phyloP scores from a whole-genome alignment of 2,797 vertebrate species.

The Cetoscarus ocellatus region DNA sequence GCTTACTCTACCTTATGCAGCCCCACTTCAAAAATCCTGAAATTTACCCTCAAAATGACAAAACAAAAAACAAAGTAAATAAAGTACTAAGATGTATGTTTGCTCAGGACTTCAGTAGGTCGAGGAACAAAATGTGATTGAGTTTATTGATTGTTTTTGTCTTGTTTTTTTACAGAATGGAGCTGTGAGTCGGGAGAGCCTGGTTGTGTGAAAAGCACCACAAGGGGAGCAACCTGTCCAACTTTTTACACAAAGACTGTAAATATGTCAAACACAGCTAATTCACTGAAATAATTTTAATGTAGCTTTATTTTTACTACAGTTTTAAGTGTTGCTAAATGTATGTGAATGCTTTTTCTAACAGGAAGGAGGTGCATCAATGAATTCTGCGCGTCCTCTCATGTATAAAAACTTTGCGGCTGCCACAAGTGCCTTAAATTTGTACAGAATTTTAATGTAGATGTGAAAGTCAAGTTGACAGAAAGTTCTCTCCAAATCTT shows the following conservation, averaged over 20 bases:
- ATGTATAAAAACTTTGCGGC: conserved; percentile 69
- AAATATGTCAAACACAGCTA: conserved; percentile 50
- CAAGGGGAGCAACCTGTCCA: not conserved
- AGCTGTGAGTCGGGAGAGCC: conserved; percentile 92
- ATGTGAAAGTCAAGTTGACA: conserved; percentile 27
- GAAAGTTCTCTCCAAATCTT: conserved; percentile 14
- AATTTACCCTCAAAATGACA: too few relatives aligned
- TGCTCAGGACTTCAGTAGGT: too few relatives aligned
- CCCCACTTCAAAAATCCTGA: too few relatives aligned
- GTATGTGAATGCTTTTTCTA: conserved; percentile 26
- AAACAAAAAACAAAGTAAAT: too few relatives aligned
- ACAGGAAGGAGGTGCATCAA: conserved; percentile 20
- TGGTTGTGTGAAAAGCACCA: conserved; percentile 86
- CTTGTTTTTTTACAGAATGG: conserved; percentile 85
- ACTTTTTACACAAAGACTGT: conserved; percentile 35
- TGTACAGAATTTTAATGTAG: conserved; percentile 68
- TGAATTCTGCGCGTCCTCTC: conserved; percentile 29
- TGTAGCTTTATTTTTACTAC: conserved; percentile 7
- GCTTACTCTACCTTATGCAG: too few relatives aligned
- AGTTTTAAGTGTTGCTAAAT: conserved; percentile 34
- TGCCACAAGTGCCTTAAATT: conserved; percentile 81
- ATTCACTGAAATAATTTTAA: conserved; percentile 39
- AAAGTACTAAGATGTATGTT: too few relatives aligned
- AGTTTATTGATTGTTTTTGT: not conserved
- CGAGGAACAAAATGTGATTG: too few relatives aligned